Percentiles rank a stretch among this genome's conserved stretches.
These are phyloP conservation scores for Micropoecilia bifurca DNA, from an alignment of 2,797 vertebrate genomes.

Conservation along the genomic window DNA sequence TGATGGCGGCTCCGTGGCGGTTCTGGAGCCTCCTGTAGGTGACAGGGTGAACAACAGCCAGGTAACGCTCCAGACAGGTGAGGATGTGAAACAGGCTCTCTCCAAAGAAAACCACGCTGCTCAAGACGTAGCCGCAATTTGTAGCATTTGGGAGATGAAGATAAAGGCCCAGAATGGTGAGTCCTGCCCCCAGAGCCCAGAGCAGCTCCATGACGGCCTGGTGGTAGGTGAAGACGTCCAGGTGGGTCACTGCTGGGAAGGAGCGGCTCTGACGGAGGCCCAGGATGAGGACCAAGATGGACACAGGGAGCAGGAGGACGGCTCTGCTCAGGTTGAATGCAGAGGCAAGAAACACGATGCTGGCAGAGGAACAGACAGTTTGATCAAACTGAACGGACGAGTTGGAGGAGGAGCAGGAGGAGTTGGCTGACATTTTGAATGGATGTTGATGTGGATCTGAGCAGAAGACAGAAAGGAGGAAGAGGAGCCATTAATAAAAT, in stretches of 20 bases:
- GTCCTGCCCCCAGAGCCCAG: rapidly evolving
- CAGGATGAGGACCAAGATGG: constrained; percentile 22
- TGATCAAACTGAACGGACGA: not conserved
- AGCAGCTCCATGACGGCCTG: not conserved
- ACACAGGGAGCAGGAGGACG: constrained; percentile 9
- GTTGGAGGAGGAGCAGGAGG: not conserved
- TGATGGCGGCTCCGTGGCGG: not conserved
- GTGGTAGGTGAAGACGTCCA: constrained; percentile 30
- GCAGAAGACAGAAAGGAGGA: not conserved
- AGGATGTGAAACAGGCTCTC: constrained; percentile 22
- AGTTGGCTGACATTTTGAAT: not conserved
- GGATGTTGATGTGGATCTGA: not conserved
- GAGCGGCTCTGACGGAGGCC: not conserved
- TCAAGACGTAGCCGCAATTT: not conserved
- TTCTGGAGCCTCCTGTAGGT: constrained; percentile 2
- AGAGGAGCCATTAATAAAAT: not conserved
- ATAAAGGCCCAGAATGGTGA: rapidly evolving
- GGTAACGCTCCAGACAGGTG: constrained; percentile 30
- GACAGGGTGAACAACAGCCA: constrained; percentile 27
- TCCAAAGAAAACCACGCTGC: not conserved
- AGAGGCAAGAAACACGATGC: not conserved
- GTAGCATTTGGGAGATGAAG: not conserved
- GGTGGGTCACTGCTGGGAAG: not conserved
- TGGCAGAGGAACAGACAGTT: not conserved
- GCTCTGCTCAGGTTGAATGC: not conserved